phyloP scores from a whole-genome alignment of 2,888 invertebrate genomes.

The Lomographa bimaculata region DNA sequence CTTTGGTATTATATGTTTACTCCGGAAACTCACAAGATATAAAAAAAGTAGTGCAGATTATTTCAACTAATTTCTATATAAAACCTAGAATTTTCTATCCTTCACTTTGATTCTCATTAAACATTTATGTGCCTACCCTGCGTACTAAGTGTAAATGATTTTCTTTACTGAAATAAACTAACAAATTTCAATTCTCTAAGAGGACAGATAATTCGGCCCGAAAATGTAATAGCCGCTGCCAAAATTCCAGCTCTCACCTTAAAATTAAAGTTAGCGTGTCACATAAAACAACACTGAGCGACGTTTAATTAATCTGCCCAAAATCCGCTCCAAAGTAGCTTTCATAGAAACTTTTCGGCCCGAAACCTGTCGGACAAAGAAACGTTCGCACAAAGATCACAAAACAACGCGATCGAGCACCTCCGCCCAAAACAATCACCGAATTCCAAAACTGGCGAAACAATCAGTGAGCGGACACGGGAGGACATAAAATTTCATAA shows the following conservation, averaged over 20 bases:
- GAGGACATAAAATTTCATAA: slow-evolving; percentile 72
- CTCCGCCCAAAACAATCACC: slow-evolving; percentile 54
- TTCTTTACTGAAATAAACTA: not conserved
- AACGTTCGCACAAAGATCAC: slow-evolving; percentile 33
- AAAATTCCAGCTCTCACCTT: slow-evolving; percentile 28
- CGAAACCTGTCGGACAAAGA: slow-evolving; percentile 28
- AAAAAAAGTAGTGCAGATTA: too few relatives aligned
- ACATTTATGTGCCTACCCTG: too few relatives aligned
- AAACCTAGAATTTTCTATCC: too few relatives aligned
- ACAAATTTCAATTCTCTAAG: slow-evolving; percentile 18
- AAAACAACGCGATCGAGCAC: slow-evolving; percentile 38
- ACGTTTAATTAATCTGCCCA: slow-evolving; percentile 32
- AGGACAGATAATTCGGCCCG: slow-evolving; percentile 19
- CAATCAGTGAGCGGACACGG: slow-evolving; percentile 58
- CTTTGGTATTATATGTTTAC: too few relatives aligned
- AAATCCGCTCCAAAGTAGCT: slow-evolving; percentile 28
- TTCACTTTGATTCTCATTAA: too few relatives aligned
- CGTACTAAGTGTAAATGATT: slow-evolving; percentile 1
- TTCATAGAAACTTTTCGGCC: slow-evolving; percentile 29
- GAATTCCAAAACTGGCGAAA: slow-evolving; percentile 51
- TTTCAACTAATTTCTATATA: too few relatives aligned
- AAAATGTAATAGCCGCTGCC: slow-evolving; percentile 23
- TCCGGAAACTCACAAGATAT: too few relatives aligned
- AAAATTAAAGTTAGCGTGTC: slow-evolving; percentile 23
- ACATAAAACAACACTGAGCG: slow-evolving; percentile 29